These are phyloP conservation scores for Todus mexicanus DNA, from an alignment of 2,797 vertebrate species.

Conservation along the genomic window DNA sequence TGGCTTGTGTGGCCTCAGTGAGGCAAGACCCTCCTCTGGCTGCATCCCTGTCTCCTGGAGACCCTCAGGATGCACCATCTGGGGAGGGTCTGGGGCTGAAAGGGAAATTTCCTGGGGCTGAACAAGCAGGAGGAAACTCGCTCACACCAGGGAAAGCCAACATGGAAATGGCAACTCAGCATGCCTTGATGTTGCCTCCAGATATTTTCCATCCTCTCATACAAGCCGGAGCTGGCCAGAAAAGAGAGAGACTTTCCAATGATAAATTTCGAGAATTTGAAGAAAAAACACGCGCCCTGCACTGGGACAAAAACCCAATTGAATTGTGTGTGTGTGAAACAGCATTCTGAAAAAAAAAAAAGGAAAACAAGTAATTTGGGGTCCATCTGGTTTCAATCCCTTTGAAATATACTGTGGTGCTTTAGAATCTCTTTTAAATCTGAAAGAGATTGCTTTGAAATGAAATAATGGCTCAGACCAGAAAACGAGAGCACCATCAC, in stretches of 20 bases:
- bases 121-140: slow-evolving; percentile 34
- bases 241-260: slow-evolving; percentile 57
- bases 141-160: slow-evolving; percentile 47
- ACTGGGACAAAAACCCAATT: slow-evolving; percentile 33
- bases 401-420: slow-evolving; percentile 49
- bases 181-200: slow-evolving; percentile 63
- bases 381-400: slow-evolving; percentile 63
- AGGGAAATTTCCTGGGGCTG: slow-evolving; percentile 56
- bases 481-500: not conserved
- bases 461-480: not conserved
- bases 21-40: not conserved
- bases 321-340: not conserved
- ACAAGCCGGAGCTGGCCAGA: slow-evolving; percentile 38
- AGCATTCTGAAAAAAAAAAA: not conserved
- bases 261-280: slow-evolving; percentile 53
- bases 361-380: slow-evolving; percentile 38
- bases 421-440: slow-evolving; percentile 40
- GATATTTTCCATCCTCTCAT: slow-evolving; percentile 70
- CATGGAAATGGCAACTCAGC: slow-evolving; percentile 64
- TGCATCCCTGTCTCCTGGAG: not conserved
- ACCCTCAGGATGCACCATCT: not conserved
- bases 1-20: accelerated
- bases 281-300: not conserved
- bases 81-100: not conserved
- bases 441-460: slow-evolving; percentile 19